Evolutionary conservation across 2,113 vertebrate genomes (phyloP).

Genomic region (Dromiciops gliroides): DNA sequence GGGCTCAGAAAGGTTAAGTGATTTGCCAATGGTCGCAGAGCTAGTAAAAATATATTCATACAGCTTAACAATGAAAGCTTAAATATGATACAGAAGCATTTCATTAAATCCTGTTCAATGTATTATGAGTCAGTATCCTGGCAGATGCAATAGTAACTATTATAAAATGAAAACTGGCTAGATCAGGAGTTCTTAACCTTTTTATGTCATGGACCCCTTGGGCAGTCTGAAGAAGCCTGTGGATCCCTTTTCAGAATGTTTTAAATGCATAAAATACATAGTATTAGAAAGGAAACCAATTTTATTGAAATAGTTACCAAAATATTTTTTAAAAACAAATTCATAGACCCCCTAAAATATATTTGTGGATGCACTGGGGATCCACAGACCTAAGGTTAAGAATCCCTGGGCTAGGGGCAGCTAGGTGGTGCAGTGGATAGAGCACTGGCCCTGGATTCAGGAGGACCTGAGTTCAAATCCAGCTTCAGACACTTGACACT

Average conservation of each 20-base stretch:
- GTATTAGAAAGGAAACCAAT: background rate
- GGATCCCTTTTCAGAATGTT: background rate
- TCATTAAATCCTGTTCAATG: constrained; percentile 45
- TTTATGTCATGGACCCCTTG: background rate
- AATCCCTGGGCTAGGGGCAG: background rate
- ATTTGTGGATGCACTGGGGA: background rate
- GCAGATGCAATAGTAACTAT: constrained; percentile 32
- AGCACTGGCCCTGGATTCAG: no score
- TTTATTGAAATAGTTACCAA: background rate
- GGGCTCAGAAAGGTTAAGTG: background rate
- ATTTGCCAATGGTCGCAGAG: constrained; percentile 2
- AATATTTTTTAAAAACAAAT: background rate
- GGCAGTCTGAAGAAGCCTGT: background rate
- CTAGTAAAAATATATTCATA: background rate
- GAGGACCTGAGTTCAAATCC: no score
- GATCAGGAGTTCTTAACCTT: background rate
- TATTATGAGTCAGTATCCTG: constrained; percentile 42
- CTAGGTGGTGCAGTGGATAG: no score
- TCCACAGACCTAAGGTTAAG: background rate
- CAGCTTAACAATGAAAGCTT: constrained; percentile 4
- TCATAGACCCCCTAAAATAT: background rate
- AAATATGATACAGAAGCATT: constrained; percentile 26
- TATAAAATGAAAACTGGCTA: constrained; percentile 8
- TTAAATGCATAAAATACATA: background rate
- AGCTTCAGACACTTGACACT: no score